Conservation (phyloP, 2,888 invertebrate species). For the Rhagium mordax region DNA sequence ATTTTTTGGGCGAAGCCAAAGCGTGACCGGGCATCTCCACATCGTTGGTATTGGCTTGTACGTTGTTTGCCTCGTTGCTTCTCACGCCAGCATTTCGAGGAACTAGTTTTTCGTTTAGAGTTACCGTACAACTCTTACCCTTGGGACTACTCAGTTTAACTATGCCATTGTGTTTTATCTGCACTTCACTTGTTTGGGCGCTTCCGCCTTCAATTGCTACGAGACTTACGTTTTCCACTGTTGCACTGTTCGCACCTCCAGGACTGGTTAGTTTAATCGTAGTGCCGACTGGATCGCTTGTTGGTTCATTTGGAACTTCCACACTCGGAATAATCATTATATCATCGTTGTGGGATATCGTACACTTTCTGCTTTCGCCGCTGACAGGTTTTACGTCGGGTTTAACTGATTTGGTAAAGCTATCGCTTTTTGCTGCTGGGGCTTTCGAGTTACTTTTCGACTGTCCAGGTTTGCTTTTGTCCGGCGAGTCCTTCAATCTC, state of each 20-base stretch:
- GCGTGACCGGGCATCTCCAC: background rate
- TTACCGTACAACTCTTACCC: background rate
- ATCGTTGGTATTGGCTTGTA: background rate
- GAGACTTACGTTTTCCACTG: background rate
- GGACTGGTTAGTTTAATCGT: background rate
- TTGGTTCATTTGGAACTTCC: background rate
- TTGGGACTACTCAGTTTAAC: background rate
- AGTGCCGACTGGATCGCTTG: background rate
- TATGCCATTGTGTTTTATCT: background rate
- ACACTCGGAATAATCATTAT: background rate
- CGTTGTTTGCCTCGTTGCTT: background rate
- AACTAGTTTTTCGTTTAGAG: background rate
- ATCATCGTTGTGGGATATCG: background rate
- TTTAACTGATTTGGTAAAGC: background rate
- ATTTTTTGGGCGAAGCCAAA: background rate
- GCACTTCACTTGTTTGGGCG: background rate
- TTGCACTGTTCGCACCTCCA: background rate
- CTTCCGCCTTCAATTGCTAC: background rate
- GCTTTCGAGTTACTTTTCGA: background rate
- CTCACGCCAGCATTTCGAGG: background rate
- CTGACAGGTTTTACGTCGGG: constrained; percentile 6
- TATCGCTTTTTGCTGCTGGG: background rate
- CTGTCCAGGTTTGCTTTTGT: background rate
- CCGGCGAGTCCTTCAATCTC: background rate
- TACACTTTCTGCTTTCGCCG: background rate